Evolutionary conservation across 2,888 invertebrate species (phyloP), one percentile per base, ranked within the genome.

Genomic region (Hyposoter didymator): DNA sequence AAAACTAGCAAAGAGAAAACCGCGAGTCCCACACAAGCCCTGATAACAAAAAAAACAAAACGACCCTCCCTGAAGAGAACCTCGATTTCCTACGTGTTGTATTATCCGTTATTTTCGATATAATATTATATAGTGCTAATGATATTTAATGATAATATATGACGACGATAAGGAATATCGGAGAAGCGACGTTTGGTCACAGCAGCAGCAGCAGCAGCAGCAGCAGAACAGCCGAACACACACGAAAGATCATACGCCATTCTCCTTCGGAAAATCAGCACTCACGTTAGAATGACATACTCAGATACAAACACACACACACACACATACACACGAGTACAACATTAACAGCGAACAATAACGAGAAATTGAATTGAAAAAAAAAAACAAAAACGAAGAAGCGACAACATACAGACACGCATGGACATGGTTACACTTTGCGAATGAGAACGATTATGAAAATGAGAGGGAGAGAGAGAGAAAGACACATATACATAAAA

Each of bases 31-130:
- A 75, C 47, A 67, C 78, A 62, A 84, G 73, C 66, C 81, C 76
- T 75, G 72, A 67, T n/a, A n/a, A n/a, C n/a, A n/a, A n/a, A n/a
- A n/a, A n/a, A n/a, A n/a, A n/a, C n/a, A 43, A 74, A 81, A 81
- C 64, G 19, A 62, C 75, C 67, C 35, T 43, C 59, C 84, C 80
- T 78, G 75, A 81, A 82, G 85, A 85, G 86, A 80, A 89, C 91
- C 91, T 90, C 90, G 91, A 91, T 91, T 91, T 92, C 93, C 92
- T 93, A 93, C 93, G 93, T 93, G 93, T 94, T 93, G 93, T 94
- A 94, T 94, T 93, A 94, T 94, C 93, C 93, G 93, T 93, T 94
- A 94, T 94, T 94, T 94, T 93, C 94, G 93, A 93, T 94, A 94
- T 94, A 93, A 93, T 92, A 93, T 93, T 93, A 92, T 93, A 91